Evolutionary conservation across 2,888 invertebrate genomes (phyloP).

Genomic region (Iphiclides podalirius): DNA sequence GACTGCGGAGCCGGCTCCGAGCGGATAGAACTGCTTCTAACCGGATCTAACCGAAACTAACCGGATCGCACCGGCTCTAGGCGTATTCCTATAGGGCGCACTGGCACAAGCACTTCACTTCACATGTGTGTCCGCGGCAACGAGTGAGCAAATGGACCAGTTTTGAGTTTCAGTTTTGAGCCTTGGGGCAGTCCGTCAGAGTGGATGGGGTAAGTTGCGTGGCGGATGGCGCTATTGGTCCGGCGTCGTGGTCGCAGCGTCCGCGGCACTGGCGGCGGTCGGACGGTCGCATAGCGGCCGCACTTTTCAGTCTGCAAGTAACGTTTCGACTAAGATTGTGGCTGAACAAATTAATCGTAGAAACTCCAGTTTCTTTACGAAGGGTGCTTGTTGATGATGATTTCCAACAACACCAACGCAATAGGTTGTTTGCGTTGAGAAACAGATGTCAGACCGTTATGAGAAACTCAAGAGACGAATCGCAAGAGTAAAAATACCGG

Average conservation of each 20-base stretch:
- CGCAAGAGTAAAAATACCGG: no score
- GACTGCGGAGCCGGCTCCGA: slow-evolving; percentile 29
- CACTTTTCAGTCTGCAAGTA: slow-evolving; percentile 52
- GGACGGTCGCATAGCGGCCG: slow-evolving; percentile 48
- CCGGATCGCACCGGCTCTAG: slow-evolving; percentile 5
- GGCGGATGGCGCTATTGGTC: slow-evolving; percentile 42
- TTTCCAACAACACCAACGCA: no score
- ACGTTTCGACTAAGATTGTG: slow-evolving; percentile 17
- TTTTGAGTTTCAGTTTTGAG: slow-evolving; percentile 19
- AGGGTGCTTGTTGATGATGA: no score
- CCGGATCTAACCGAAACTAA: slow-evolving; percentile 13
- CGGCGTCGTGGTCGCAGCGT: slow-evolving; percentile 41
- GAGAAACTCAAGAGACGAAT: no score
- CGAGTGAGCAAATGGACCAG: slow-evolving; percentile 46
- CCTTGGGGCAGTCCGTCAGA: slow-evolving; percentile 31
- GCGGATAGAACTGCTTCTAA: slow-evolving; percentile 10
- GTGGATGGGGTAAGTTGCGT: slow-evolving; percentile 35
- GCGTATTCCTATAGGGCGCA: slow-evolving; percentile 8
- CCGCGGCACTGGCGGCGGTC: slow-evolving; percentile 36
- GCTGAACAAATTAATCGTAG: no score
- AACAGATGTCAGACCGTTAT: no score
- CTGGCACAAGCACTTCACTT: slow-evolving; percentile 48
- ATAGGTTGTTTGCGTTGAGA: no score
- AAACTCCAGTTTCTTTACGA: no score
- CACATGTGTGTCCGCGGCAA: slow-evolving; percentile 52